These are phyloP conservation scores for Drosophila burlai DNA, from an alignment of 1,140 invertebrate species.

Conservation along the genomic window DNA sequence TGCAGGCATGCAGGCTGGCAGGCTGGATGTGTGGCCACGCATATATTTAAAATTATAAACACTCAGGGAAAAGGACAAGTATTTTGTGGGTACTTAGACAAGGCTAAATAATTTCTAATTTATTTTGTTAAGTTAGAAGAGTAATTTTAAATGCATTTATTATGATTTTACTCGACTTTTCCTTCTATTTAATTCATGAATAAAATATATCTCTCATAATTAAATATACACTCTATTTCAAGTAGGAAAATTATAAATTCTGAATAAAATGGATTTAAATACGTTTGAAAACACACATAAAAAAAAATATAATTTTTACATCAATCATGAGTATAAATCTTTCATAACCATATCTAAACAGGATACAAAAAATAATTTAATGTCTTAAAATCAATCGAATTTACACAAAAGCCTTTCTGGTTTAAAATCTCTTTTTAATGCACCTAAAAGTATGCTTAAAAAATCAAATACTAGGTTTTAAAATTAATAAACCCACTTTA, in stretches of 20 bases:
- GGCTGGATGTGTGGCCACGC: slow-evolving; percentile 5
- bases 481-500: neutral
- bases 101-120: no score
- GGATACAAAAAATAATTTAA: no score
- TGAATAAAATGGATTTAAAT: neutral
- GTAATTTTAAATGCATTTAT: neutral
- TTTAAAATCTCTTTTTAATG: no score
- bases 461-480: no score
- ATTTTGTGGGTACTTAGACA: neutral
- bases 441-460: no score
- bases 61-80: slow-evolving; percentile 1
- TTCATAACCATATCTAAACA: no score
- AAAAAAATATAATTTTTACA: no score
- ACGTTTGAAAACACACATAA: neutral
- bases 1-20: slow-evolving; percentile 27
- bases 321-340: no score
- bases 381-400: no score
- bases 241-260: no score
- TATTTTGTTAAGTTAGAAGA: neutral
- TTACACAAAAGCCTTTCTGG: no score
- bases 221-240: no score
- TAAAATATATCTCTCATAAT: neutral
- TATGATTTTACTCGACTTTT: neutral
- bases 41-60: slow-evolving; percentile 34
- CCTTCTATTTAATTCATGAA: neutral